Percentiles rank a stretch among this genome's conserved stretches.
Evolutionary conservation across 2,888 invertebrate species (phyloP).

Genomic region (Penaeus monodon): DNA sequence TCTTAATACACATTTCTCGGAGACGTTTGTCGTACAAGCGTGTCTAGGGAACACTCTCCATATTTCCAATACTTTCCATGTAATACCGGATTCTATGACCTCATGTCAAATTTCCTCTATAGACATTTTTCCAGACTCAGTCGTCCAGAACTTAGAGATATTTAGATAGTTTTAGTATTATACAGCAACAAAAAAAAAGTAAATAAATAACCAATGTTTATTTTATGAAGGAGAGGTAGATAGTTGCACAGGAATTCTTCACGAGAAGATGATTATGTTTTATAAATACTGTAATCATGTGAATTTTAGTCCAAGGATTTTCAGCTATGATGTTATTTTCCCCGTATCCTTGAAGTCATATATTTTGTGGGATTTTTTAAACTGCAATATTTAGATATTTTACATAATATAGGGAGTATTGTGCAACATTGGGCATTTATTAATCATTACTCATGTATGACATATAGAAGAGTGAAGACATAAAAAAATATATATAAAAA

Average conservation of each 20-base stretch:
- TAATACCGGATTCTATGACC: slow-evolving; percentile 41
- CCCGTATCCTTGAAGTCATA: slow-evolving; percentile 33
- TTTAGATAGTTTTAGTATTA: slow-evolving; percentile 53
- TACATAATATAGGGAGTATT: slow-evolving; percentile 41
- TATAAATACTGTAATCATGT: slow-evolving; percentile 42
- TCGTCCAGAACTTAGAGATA: slow-evolving; percentile 60
- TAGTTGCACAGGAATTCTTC: slow-evolving; percentile 51
- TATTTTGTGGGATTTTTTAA: slow-evolving; percentile 46
- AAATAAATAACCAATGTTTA: slow-evolving; percentile 44
- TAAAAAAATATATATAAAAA: slow-evolving; percentile 25
- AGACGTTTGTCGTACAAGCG: slow-evolving; percentile 12
- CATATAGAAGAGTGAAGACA: slow-evolving; percentile 1
- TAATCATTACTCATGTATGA: slow-evolving; percentile 29
- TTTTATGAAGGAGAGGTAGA: slow-evolving; percentile 56
- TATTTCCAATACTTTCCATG: slow-evolving; percentile 25
- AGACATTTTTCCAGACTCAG: slow-evolving; percentile 56
- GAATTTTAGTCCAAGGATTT: slow-evolving; percentile 33
- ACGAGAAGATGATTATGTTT: slow-evolving; percentile 42
- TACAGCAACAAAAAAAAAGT: slow-evolving; percentile 33
- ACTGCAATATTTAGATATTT: slow-evolving; percentile 48
- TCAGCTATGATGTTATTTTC: slow-evolving; percentile 43
- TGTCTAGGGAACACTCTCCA: slow-evolving; percentile 6
- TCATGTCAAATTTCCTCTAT: slow-evolving; percentile 39
- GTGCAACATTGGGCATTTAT: slow-evolving; percentile 51
- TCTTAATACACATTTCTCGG: neutral